phyloP scores from a whole-genome alignment of 1,140 invertebrate species.

The Cydia fagiglandana region DNA sequence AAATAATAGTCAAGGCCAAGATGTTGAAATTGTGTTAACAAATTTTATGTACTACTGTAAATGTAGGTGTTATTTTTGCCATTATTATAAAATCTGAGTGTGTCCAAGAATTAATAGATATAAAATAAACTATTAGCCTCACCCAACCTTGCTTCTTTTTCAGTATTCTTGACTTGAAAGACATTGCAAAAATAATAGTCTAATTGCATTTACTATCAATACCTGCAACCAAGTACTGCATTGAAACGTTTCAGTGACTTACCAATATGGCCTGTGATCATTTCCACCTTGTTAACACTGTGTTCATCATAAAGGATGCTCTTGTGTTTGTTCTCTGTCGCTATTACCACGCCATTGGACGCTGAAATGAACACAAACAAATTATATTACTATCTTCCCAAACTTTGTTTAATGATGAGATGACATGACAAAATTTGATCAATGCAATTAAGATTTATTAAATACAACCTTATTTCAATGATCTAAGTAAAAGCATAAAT shows the following conservation, averaged over 20 bases:
- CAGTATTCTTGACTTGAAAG: no score
- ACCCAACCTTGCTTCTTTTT: no score
- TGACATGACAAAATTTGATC: conserved; percentile 20
- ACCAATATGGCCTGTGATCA: conserved; percentile 91
- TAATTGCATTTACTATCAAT: no score
- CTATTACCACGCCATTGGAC: conserved; percentile 96
- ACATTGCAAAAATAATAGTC: no score
- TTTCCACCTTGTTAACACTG: conserved; percentile 97
- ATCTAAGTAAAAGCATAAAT: not conserved
- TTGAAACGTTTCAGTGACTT: conserved; percentile 31
- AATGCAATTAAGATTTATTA: not conserved
- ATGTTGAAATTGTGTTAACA: no score
- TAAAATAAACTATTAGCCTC: no score
- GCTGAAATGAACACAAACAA: conserved; percentile 80
- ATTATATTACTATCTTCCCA: not conserved
- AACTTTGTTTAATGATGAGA: not conserved
- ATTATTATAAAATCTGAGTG: no score
- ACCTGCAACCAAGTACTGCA: no score
- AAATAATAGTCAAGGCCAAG: no score
- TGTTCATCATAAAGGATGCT: conserved; percentile 98
- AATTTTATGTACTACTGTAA: no score
- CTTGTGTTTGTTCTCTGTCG: conserved; percentile 99
- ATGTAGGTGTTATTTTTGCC: no score
- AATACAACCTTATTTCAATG: not conserved
- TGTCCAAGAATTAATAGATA: no score